Conservation (phyloP, 2,888 invertebrate species). For the Quadroppia sp. region DNA sequence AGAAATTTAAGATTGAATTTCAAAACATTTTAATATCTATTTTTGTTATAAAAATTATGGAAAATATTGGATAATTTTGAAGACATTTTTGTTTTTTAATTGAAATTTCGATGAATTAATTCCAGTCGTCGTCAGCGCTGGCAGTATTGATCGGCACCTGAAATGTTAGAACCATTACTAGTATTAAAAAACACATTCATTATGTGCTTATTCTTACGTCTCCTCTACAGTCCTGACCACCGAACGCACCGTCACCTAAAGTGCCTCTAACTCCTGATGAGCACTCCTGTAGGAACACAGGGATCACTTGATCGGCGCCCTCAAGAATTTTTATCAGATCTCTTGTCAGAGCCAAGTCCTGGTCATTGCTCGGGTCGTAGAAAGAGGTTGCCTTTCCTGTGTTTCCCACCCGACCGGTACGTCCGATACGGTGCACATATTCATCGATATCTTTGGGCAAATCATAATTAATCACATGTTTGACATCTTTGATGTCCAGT, state of each 20-base stretch:
- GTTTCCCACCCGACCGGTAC: conserved; percentile 57
- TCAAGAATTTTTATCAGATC: conserved; percentile 69
- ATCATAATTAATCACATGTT: conserved; percentile 58
- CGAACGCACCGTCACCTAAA: conserved; percentile 58
- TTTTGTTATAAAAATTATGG: no score
- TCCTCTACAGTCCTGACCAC: conserved; percentile 66
- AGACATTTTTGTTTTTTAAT: no score
- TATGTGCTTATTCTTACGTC: no score
- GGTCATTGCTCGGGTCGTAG: conserved; percentile 64
- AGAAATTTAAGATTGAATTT: neutral
- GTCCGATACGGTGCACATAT: conserved; percentile 58
- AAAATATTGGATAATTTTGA: no score
- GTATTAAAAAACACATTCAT: no score
- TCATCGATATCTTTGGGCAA: conserved; percentile 55
- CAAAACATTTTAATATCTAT: no score
- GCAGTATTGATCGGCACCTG: neutral
- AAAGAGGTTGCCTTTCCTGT: conserved; percentile 55
- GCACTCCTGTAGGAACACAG: conserved; percentile 63
- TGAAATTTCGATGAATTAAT: no score
- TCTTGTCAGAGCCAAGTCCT: conserved; percentile 57
- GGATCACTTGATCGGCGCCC: conserved; percentile 70
- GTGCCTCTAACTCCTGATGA: conserved; percentile 53
- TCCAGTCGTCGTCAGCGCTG: conserved; percentile 9
- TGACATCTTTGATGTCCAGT: conserved; percentile 77
- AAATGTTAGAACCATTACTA: neutral